Conservation (phyloP, 2,888 invertebrate species). For the Drosophila birchii region DNA sequence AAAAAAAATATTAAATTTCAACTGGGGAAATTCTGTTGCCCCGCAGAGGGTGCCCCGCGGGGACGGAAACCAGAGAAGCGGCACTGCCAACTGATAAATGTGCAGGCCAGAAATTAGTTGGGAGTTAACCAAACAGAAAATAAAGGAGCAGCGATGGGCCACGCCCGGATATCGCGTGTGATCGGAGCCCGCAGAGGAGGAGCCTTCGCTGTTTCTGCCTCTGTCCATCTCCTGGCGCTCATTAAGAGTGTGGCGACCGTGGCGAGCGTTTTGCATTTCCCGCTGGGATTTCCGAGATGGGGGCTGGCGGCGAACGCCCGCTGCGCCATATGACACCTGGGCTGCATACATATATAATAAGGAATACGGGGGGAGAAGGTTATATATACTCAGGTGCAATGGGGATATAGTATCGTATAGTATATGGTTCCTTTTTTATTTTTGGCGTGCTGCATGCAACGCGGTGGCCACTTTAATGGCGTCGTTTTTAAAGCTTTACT, state of each 20-base stretch:
- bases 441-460: constrained; percentile 74
- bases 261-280: constrained; percentile 73
- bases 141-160: constrained; percentile 52
- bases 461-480: constrained; percentile 70
- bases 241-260: constrained; percentile 55
- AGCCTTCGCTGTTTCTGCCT: constrained; percentile 1
- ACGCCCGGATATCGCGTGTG: constrained; percentile 78
- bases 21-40: constrained; percentile 28
- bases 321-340: constrained; percentile 76
- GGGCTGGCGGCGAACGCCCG: constrained; percentile 72
- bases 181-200: constrained; percentile 19
- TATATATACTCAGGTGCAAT: constrained; percentile 65
- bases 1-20: constrained; percentile 77
- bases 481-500: constrained; percentile 73
- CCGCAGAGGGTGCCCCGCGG: constrained; percentile 12
- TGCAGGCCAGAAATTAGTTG: constrained; percentile 62
- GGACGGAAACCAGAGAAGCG: constrained; percentile 32
- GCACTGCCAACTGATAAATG: constrained; percentile 61
- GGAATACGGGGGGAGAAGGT: background rate
- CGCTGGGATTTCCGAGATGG: constrained; percentile 72
- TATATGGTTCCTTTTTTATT: constrained; percentile 6
- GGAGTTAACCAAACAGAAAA: constrained; percentile 37
- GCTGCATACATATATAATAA: constrained; percentile 22
- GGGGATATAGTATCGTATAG: constrained; percentile 9
- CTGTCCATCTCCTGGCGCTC: constrained; percentile 67